Evolutionary conservation across 2,113 vertebrate genomes (phyloP).

Genomic region (Pipa parva): DNA sequence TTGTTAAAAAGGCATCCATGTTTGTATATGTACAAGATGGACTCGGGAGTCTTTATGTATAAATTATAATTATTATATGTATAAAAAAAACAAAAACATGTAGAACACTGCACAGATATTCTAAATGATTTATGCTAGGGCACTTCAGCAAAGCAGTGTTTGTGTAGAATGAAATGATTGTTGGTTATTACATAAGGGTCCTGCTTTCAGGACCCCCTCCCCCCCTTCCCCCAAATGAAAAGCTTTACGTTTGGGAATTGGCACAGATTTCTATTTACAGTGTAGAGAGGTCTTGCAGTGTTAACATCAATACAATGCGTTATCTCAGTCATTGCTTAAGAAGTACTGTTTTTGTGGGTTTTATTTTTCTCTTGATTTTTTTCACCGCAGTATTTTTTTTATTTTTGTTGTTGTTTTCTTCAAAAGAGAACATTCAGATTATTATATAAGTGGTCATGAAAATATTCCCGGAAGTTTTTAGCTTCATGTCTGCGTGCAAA

Average conservation of each 20-base stretch:
- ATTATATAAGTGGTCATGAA: slow-evolving; percentile 65
- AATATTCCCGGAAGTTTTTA: slow-evolving; percentile 64
- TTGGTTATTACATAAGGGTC: slow-evolving; percentile 75
- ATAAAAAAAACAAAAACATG: slow-evolving; percentile 55
- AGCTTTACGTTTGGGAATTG: slow-evolving; percentile 84
- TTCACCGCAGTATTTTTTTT: slow-evolving; percentile 17
- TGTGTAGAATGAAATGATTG: slow-evolving; percentile 72
- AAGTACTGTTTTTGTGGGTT: slow-evolving; percentile 62
- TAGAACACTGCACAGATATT: slow-evolving; percentile 63
- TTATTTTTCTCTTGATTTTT: slow-evolving; percentile 10
- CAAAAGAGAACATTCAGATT: slow-evolving; percentile 65
- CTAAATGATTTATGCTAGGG: slow-evolving; percentile 74
- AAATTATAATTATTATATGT: slow-evolving; percentile 63
- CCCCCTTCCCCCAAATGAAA: too few species aligned
- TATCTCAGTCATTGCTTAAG: slow-evolving; percentile 65
- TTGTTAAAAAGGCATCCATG: slow-evolving; percentile 42
- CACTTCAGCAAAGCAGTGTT: slow-evolving; percentile 80
- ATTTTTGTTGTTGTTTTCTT: slow-evolving; percentile 50
- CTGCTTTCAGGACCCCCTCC: slow-evolving; percentile 69
- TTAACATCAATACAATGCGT: slow-evolving; percentile 72
- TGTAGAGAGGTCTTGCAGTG: slow-evolving; percentile 79
- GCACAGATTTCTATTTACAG: slow-evolving; percentile 87
- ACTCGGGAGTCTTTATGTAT: slow-evolving; percentile 55
- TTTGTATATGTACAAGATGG: slow-evolving; percentile 15
- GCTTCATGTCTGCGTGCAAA: slow-evolving; percentile 61